Percentiles rank a stretch among this genome's conserved stretches.
Conservation (phyloP, 2,888 invertebrate species). For the Apamea anceps region DNA sequence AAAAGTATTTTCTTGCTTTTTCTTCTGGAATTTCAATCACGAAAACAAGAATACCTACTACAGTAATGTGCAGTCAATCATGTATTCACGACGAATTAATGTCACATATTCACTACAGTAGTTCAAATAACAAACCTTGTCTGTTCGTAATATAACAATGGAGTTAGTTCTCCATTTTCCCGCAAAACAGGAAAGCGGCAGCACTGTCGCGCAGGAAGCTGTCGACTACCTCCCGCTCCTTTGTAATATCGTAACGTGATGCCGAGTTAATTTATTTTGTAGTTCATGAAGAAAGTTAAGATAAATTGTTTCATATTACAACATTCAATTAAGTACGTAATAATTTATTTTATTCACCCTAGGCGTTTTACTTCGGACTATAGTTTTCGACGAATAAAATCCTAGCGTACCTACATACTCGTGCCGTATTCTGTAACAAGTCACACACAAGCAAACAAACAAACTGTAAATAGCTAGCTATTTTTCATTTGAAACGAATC, state of each 20-base stretch:
- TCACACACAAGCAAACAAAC: too few relatives aligned
- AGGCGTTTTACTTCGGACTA: too few relatives aligned
- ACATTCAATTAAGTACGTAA: neutral
- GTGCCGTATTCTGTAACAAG: too few relatives aligned
- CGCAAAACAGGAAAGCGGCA: conserved; percentile 45
- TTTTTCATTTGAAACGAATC: too few relatives aligned
- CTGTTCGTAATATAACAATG: conserved; percentile 29
- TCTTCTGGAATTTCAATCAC: neutral
- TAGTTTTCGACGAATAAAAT: neutral
- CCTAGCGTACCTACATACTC: neutral
- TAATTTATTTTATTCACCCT: neutral
- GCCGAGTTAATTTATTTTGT: neutral
- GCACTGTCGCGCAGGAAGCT: conserved; percentile 59
- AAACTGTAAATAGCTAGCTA: too few relatives aligned
- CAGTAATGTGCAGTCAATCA: too few relatives aligned
- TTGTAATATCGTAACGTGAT: conserved; percentile 39
- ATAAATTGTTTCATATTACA: neutral
- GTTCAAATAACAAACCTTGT: conserved; percentile 10
- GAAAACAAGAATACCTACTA: neutral
- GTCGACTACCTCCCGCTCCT: conserved; percentile 33
- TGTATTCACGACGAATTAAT: conserved; percentile 1
- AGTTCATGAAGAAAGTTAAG: neutral
- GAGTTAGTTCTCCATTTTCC: conserved; percentile 37
- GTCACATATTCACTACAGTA: neutral
- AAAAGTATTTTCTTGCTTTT: neutral